A percentile compares a stretch with the other conserved stretches of the same genome.
Evolutionary conservation across 2,888 invertebrate genomes (phyloP).

Genomic region (Amphipyra tragopoginis): DNA sequence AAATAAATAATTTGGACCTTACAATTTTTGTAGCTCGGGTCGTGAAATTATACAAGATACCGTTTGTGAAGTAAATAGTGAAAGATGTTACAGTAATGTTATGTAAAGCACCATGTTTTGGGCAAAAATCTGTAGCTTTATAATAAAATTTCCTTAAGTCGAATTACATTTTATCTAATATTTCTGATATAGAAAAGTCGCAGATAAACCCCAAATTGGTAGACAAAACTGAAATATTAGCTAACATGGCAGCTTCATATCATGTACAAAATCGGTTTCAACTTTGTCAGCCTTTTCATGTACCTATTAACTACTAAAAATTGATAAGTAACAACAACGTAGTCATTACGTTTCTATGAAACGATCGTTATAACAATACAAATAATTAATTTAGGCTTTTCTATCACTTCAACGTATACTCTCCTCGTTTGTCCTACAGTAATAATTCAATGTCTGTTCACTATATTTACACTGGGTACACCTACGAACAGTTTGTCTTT

Average conservation of each 20-base stretch:
- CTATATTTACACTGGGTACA: conserved; percentile 74
- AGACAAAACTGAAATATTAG: conserved; percentile 63
- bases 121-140: conserved; percentile 50
- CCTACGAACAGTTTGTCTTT: conserved; percentile 76
- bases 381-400: conserved; percentile 85
- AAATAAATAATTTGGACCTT: conserved; percentile 77
- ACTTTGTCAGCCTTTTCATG: conserved; percentile 87
- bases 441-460: conserved; percentile 62
- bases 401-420: conserved; percentile 89
- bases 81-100: conserved; percentile 30
- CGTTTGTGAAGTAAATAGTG: conserved; percentile 20
- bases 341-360: conserved; percentile 88
- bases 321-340: conserved; percentile 86
- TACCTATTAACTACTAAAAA: conserved; percentile 86
- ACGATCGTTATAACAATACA: conserved; percentile 84
- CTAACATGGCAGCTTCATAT: conserved; percentile 72
- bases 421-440: conserved; percentile 69
- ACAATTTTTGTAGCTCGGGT: conserved; percentile 46
- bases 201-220: conserved; percentile 54
- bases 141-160: conserved; percentile 41
- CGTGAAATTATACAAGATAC: conserved; percentile 56
- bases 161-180: conserved; percentile 53
- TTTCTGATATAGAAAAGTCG: conserved; percentile 60
- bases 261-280: conserved; percentile 80
- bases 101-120: conserved; percentile 57